Evolutionary conservation across 1,140 invertebrate genomes (phyloP).

Genomic region (Argopecten irradians): DNA sequence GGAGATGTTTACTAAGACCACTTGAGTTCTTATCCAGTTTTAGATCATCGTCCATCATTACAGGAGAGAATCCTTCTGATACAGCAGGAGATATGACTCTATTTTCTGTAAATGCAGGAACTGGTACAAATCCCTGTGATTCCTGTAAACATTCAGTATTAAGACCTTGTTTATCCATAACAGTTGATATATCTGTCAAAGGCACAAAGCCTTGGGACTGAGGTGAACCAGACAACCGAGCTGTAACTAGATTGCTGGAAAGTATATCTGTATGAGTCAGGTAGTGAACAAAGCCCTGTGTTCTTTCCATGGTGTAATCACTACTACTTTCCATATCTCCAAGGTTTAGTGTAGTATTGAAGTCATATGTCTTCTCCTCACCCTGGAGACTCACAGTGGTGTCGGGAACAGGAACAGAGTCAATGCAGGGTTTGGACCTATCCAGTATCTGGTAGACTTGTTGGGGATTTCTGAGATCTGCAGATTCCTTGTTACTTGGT

Average conservation of each 20-base stretch:
- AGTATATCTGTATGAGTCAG: background rate
- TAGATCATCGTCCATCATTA: slow-evolving; percentile 20
- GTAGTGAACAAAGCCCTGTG: background rate
- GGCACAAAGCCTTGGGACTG: slow-evolving; percentile 3
- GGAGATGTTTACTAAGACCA: too few relatives aligned
- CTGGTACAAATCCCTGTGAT: slow-evolving; percentile 42
- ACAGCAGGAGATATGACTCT: slow-evolving; percentile 32
- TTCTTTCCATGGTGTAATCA: background rate
- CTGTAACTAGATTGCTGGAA: background rate
- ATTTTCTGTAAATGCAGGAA: slow-evolving; percentile 25
- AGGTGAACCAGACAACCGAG: background rate
- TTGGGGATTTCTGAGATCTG: background rate
- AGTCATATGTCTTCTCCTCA: background rate
- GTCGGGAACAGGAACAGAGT: background rate
- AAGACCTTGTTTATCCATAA: background rate
- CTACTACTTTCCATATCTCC: background rate
- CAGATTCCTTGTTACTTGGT: background rate
- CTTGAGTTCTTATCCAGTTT: background rate
- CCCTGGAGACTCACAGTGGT: background rate
- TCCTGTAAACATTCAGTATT: slow-evolving; percentile 2
- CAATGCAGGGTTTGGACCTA: background rate
- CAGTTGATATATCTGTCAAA: background rate
- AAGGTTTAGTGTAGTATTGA: background rate
- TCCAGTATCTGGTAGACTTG: background rate
- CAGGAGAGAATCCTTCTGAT: slow-evolving; percentile 50